Base-by-base conservation (phyloP, 2,113 vertebrate species). In the Engraulis encrasicolus region DNA sequence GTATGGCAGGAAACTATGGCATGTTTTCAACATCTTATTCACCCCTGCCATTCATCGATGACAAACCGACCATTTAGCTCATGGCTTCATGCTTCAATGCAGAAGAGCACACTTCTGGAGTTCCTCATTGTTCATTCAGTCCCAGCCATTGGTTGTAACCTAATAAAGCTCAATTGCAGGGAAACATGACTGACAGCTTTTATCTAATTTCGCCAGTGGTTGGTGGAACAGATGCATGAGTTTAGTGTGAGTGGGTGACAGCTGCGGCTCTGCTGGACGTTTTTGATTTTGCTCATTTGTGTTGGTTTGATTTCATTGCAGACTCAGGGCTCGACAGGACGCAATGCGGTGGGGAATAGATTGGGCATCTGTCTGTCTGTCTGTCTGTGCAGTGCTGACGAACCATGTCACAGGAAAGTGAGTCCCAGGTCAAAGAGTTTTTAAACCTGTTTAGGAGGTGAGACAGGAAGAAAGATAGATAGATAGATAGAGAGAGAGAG, bases 401-500 rank as follows among this genome's bases (percentile, higher is more conserved):
- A 31, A 34, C 66, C 0, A 14, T 74, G 31, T 81, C 81, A 78
- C 38, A 81, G 74, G 52, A 81, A 88, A 79, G 61, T 40, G 66
- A 78, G 61, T 79, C 83, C 48, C 37, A 78, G 36, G 50, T 81
- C 79, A 4, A 77, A 86, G 79, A 83, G 85, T 81, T 81, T 52
- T 12, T 78, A 85, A 80, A 88, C 79, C 82, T 85, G 87, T 79
- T 86, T 86, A 83, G 81, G 83, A 81, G 79, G 83, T 66, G 23
- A 27, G 50, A 77, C 34, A 83, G 48, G 81, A 61, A 37, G 58
- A 7, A 74, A 74, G 74, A 86, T 81, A 86, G 86, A 66, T n/a
- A 27, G 58, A 66, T 6, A 9, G 58, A 1, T 12, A 23, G 58
- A 11, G 58, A 23, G 23, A 23, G 4, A 66, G 58, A 74, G 66